A percentile compares a stretch with the other conserved stretches of the same genome.
phyloP scores from a whole-genome alignment of 2,113 vertebrate genomes.

The Channa maculata region DNA sequence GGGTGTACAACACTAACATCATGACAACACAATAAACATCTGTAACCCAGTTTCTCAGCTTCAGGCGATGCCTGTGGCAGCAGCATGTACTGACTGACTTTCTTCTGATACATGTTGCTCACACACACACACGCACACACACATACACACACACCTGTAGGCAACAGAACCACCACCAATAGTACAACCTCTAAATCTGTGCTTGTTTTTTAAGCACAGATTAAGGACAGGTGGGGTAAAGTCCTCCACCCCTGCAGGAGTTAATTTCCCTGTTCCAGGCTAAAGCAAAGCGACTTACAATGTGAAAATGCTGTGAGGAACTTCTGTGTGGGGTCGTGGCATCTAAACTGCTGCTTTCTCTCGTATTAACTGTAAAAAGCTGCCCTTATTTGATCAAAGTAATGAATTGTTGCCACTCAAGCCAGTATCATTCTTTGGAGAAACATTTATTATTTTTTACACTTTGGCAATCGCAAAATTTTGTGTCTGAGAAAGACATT shows the following conservation, averaged over 20 bases:
- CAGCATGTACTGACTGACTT: conserved; percentile 4
- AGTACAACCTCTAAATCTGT: no score
- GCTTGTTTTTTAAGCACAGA: no score
- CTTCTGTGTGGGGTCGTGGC: neutral
- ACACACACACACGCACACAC: neutral
- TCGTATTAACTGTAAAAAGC: conserved; percentile 8
- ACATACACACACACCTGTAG: conserved; percentile 6
- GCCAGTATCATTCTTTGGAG: conserved; percentile 19
- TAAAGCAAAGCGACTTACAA: neutral
- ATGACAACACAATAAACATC: conserved; percentile 17
- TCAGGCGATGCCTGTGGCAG: conserved; percentile 21
- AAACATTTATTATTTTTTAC: conserved; percentile 47
- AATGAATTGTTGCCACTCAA: conserved; percentile 32
- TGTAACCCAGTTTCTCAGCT: conserved; percentile 21
- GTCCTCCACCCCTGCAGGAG: neutral
- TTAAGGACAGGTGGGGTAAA: no score
- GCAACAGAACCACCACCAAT: conserved; percentile 2
- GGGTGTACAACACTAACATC: neutral
- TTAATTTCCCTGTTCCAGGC: neutral
- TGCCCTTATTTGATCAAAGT: conserved; percentile 39
- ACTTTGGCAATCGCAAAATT: conserved; percentile 15
- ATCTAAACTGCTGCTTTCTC: conserved; percentile 4
- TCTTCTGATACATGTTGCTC: neutral
- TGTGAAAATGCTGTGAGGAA: conserved; percentile 1
- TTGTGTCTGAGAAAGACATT: conserved; percentile 2